Base-by-base conservation (phyloP, 2,113 vertebrate genomes). In the Solea solea region DNA sequence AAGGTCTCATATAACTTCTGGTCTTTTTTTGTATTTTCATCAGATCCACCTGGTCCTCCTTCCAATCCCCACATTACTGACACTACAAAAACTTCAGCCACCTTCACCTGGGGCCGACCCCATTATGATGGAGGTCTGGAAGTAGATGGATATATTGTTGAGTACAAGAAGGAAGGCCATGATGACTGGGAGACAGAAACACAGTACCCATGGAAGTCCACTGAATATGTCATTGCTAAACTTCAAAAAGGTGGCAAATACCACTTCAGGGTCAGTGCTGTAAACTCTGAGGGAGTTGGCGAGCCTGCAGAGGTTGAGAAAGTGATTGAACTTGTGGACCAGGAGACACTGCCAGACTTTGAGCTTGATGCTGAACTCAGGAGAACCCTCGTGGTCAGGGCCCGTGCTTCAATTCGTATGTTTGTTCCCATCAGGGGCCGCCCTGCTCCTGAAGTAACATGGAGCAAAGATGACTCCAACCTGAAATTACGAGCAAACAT, bases 91-190 rank as follows among this genome's bases (percentile, higher is more conserved):
- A 97, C 95, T 69, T 96, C 96, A 62, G 98, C 96, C 68, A 95
- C 95, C 61, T 95, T 99, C 71, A 92, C 93, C 54, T 99, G 98
- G 98, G 88, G 94, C 64, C 95, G 94, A 85, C 98, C 98, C 61
- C 96, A 97, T 79, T 99, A 99, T 73, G 98, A 99, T 40, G 98
- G 98, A 80, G 98, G 98, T 58, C 96, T 99, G 88, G 95, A 96
- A 73, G 96, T 99, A 63, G 95, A 87, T 28, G 98, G 98, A 67
- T 99, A 99, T 69, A 85, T 96, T 52, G 95, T 99, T 69, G 98
- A 99, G 66, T 96, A 98, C 89, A 97, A 96, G 86, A 97, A 96
- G 82, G 97, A 96, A 82, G 98, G 96, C 55, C 94, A 95, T 58
- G 97, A 98, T 60, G 93, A 95, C 74, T 99, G 98, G 98, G 85